phyloP scores from a whole-genome alignment of 2,113 vertebrate species.

The Lophius piscatorius region DNA sequence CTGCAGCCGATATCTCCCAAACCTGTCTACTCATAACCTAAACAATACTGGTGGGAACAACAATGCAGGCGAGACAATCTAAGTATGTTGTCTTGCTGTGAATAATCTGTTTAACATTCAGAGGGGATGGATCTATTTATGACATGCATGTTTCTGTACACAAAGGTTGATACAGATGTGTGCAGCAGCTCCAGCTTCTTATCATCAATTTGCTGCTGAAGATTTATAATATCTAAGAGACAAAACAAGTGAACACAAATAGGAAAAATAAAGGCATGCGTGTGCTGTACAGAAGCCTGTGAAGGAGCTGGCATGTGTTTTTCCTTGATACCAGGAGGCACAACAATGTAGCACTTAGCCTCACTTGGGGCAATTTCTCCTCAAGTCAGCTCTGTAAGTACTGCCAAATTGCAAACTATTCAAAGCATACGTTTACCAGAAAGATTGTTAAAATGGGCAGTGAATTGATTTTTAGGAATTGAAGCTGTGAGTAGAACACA shows the following conservation, averaged over 20 bases:
- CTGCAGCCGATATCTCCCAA: too few relatives aligned
- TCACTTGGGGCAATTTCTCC: background rate
- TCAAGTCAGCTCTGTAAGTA: slow-evolving; percentile 23
- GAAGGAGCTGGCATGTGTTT: background rate
- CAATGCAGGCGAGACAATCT: too few relatives aligned
- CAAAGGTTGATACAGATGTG: slow-evolving; percentile 10
- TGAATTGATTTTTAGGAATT: slow-evolving; percentile 22
- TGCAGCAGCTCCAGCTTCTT: slow-evolving; percentile 13
- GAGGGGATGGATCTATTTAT: background rate
- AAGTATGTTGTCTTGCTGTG: background rate
- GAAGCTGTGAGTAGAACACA: slow-evolving; percentile 25
- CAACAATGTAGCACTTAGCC: background rate
- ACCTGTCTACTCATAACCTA: too few relatives aligned
- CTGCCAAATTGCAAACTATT: slow-evolving; percentile 35
- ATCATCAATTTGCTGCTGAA: background rate
- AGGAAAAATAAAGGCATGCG: background rate
- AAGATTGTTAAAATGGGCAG: background rate
- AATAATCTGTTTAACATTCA: slow-evolving; percentile 4
- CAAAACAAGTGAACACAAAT: background rate
- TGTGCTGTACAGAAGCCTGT: too few relatives aligned
- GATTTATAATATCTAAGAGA: slow-evolving; percentile 26
- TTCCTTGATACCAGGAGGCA: background rate
- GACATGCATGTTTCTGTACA: slow-evolving; percentile 21
- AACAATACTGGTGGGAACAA: too few relatives aligned
- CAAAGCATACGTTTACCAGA: slow-evolving; percentile 26